These are phyloP conservation scores for Marmota flaviventris DNA, from an alignment of 2,113 vertebrate genomes.

Conservation along the genomic window DNA sequence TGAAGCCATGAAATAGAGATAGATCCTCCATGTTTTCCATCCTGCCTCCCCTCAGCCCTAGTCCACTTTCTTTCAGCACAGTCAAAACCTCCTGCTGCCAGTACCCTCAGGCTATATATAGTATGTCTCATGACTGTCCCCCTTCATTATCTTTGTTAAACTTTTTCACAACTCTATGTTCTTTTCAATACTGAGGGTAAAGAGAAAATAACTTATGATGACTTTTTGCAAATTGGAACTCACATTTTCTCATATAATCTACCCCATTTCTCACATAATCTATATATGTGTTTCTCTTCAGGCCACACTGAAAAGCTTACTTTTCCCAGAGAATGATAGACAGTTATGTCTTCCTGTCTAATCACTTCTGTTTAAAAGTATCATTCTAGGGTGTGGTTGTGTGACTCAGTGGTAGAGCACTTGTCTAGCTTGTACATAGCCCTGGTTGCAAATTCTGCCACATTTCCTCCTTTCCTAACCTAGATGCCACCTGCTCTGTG, in stretches of 20 bases:
- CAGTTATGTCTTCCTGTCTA: background rate
- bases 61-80: background rate
- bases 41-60: background rate
- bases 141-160: background rate
- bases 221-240: background rate
- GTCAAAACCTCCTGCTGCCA: background rate
- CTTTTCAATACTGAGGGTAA: background rate
- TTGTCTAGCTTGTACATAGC: too few relatives aligned
- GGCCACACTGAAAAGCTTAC: background rate
- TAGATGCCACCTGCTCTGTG: background rate
- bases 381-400: background rate
- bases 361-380: background rate
- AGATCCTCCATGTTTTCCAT: background rate
- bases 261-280: background rate
- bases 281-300: background rate
- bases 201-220: background rate
- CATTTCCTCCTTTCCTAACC: background rate
- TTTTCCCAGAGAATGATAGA: background rate
- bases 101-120: background rate
- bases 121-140: background rate
- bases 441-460: background rate
- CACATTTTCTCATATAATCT: background rate
- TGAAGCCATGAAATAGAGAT: background rate
- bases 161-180: background rate
- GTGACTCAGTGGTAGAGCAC: background rate